Evolutionary conservation across 2,113 vertebrate species (phyloP), one percentile per base, ranked within the genome.

Genomic region (Lipophrys pholis): DNA sequence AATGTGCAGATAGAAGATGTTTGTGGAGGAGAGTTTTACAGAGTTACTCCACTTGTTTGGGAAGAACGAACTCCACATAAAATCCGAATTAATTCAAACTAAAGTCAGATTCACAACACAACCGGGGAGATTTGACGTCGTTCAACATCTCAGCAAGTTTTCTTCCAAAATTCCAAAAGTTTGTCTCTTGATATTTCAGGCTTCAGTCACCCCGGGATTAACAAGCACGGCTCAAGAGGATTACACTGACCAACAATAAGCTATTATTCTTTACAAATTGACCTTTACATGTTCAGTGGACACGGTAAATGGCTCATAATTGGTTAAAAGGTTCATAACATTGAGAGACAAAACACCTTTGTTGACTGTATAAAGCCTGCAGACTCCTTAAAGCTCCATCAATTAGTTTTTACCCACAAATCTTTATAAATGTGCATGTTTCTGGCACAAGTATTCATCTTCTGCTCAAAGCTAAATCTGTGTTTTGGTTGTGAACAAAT

Each of bases 41-140:
- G 5, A 74, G 63, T 80, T 76, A 74, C 84, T 73, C 79, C 84
- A 82, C 81, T 81, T 76, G 64, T 79, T 79, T 71, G 60, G 67
- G 70, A 39, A 54, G 21, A 51, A 30, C 21, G 2, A 30, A 30
- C 21, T 30, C 21, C 21, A 30, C 21, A 30, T 30, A 2, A 30
- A 30, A 30, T 30, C 21, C 21, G 4, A 30, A 30, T 30, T 30
- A 30, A 30, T 2, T 30, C 21, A 30, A 2, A 30, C 21, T 30
- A 30, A 30, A 30, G 21, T 30, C 21, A 30, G 21, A 30, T 30
- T 30, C 4, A 4, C 4, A 30, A 30, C 21, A 30, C 21, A 30
- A 30, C 21, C 21, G 2, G 21, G 21, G 21, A 30, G 21, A 4
- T 30, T 30, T 30, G 21, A 30, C 21, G 21, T 30, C 21, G 21